Evolutionary conservation across 2,888 invertebrate species (phyloP).

Genomic region (Chalcosyrphus nemorum): DNA sequence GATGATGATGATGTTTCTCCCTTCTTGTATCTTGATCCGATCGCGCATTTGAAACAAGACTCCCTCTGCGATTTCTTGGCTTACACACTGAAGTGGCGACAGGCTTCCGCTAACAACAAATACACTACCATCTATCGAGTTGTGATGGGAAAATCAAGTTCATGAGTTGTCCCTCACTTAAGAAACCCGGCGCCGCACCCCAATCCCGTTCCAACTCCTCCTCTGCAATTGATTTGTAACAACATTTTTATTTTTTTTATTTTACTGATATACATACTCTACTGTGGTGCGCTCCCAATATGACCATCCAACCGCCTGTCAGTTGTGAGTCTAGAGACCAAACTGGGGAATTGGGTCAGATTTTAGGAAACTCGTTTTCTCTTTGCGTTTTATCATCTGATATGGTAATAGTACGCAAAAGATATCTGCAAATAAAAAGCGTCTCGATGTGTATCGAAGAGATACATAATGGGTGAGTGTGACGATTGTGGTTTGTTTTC

Average conservation of each 20-base stretch:
- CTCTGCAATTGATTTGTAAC: constrained; percentile 4
- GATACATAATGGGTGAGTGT: constrained; percentile 15
- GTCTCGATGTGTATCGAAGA: constrained; percentile 34
- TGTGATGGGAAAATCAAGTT: constrained; percentile 69
- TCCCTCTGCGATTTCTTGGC: constrained; percentile 27
- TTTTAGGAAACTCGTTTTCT: constrained; percentile 81
- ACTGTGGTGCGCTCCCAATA: constrained; percentile 26
- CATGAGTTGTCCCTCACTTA: constrained; percentile 43
- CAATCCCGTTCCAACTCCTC: background rate
- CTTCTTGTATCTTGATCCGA: constrained; percentile 16
- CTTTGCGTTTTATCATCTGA: constrained; percentile 77
- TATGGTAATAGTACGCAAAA: constrained; percentile 71
- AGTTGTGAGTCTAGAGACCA: constrained; percentile 37
- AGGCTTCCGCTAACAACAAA: constrained; percentile 59
- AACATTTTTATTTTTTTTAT: background rate
- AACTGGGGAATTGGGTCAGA: constrained; percentile 81
- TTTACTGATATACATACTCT: background rate
- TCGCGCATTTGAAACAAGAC: constrained; percentile 42
- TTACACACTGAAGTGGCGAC: constrained; percentile 34
- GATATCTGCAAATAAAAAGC: constrained; percentile 66
- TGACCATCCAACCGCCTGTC: constrained; percentile 38
- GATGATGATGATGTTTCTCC: constrained; percentile 32
- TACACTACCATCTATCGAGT: constrained; percentile 24
- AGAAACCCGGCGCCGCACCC: background rate
- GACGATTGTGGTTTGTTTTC: background rate